phyloP scores from a whole-genome alignment of 2,113 vertebrate genomes.

The Xyliphius kryptos region DNA sequence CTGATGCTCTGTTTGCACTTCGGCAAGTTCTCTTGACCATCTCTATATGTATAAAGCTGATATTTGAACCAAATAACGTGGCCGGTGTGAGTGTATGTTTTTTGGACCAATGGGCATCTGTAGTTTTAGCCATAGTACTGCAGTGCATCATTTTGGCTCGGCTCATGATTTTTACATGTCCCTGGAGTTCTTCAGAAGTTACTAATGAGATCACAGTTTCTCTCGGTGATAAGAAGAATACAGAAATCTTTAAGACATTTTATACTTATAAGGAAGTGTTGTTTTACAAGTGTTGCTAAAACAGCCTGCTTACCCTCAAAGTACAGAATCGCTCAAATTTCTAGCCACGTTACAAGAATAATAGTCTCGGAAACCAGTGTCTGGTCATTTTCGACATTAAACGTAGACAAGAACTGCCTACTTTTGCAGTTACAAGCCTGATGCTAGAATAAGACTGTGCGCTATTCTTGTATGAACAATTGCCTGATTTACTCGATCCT shows the following conservation, averaged over 20 bases:
- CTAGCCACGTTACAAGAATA: constrained; percentile 25
- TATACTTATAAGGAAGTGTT: constrained; percentile 35
- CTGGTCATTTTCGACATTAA: constrained; percentile 3
- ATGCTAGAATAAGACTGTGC: background rate
- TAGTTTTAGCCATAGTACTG: background rate
- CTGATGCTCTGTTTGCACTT: no score
- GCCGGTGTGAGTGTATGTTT: background rate
- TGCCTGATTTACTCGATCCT: background rate
- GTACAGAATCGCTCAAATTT: constrained; percentile 25
- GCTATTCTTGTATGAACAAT: background rate
- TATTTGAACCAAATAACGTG: no score
- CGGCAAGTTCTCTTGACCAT: no score
- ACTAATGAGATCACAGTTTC: constrained; percentile 15
- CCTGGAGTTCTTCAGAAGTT: constrained; percentile 11
- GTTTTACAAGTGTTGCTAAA: constrained; percentile 23
- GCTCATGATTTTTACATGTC: background rate
- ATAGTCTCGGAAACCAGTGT: constrained; percentile 1
- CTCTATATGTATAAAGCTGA: no score
- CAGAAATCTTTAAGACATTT: constrained; percentile 30
- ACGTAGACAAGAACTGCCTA: background rate
- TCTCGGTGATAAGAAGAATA: constrained; percentile 4
- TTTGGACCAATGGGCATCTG: background rate
- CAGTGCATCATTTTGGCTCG: background rate
- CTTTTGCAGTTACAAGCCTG: background rate
- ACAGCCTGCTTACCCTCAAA: constrained; percentile 29